Conservation (phyloP, 2,113 vertebrate genomes). For the Harpagus bidentatus region DNA sequence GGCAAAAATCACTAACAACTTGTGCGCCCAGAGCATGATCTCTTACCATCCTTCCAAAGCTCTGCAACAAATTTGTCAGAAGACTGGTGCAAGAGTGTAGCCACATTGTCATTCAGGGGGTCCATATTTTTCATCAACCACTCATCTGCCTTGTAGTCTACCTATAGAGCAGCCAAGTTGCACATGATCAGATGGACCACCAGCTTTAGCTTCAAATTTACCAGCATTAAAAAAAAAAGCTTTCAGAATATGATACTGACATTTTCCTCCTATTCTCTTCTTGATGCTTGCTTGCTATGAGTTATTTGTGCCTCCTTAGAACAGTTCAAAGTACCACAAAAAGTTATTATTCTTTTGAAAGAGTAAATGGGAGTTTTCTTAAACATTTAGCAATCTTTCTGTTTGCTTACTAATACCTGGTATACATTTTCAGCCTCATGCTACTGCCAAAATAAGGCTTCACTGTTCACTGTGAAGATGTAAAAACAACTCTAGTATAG, state of each 20-base stretch:
- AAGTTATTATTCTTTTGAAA: neutral
- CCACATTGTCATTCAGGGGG: conserved; percentile 96
- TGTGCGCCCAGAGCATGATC: neutral
- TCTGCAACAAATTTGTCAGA: conserved; percentile 95
- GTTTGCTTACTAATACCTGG: neutral
- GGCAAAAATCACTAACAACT: neutral
- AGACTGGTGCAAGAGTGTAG: conserved; percentile 94
- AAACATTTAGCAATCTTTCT: neutral
- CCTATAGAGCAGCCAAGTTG: conserved; percentile 68
- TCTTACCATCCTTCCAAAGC: conserved; percentile 97
- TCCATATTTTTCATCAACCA: conserved; percentile 99
- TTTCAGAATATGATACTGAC: neutral
- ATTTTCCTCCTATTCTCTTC: neutral
- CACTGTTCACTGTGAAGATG: neutral
- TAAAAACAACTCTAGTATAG: neutral
- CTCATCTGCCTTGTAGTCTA: conserved; percentile 97
- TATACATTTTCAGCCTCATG: neutral
- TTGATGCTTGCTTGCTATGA: accelerated
- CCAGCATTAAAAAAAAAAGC: neutral
- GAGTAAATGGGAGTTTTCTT: neutral
- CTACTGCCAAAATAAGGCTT: neutral
- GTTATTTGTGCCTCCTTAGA: neutral
- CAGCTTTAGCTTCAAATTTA: accelerated
- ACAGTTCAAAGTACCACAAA: neutral
- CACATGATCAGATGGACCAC: neutral